Evolutionary conservation across 37 sponge, comb jelly and placozoan species (phyloP), one percentile per base, ranked within the genome.

Genomic region (Crambe crambe): DNA sequence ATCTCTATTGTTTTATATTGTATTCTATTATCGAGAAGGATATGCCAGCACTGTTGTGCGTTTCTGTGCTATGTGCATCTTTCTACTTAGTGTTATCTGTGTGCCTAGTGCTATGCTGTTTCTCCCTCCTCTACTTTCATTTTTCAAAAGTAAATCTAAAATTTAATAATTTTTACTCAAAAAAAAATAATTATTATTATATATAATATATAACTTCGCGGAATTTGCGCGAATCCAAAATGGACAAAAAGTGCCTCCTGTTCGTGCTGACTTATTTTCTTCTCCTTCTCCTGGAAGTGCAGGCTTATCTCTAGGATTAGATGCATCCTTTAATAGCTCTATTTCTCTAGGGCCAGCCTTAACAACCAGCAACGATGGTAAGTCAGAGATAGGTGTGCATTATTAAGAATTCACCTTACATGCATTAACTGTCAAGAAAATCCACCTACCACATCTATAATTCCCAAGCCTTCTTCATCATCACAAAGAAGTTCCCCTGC

Each of bases 221-320:
- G n/a, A n/a, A n/a, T n/a, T n/a, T n/a, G 51, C 10, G 12, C 51
- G 10, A 47, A 47, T 32, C 36, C 37, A 26, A 21, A 40, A 18
- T 3, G n/a, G n/a, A n/a, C n/a, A n/a, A n/a, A n/a, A n/a, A n/a
- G n/a, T n/a, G n/a, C n/a, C n/a, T n/a, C 69, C 75, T 21, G 82
- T 88, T 31, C 75, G 29, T 3, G 43, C 78, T 22, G 77, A 83
- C 44, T 78, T 87, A 29, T 87, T 87, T 44, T 44, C 71, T 21
- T 70, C 79, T 36, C 65, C 72, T n/a, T n/a, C n/a, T n/a, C n/a
- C n/a, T n/a, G 59, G 59, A 6, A 17, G 32, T 2, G 3, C 66
- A 31, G 35, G 12, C 1, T 65, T 30, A 18, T 65, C 66, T 5
- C 15, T 30, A 65, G 35, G 30, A 31, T 2, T 65, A 5, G 35